Evolutionary conservation across 2,888 invertebrate genomes (phyloP).

Genomic region (Hanleya hanleyi): DNA sequence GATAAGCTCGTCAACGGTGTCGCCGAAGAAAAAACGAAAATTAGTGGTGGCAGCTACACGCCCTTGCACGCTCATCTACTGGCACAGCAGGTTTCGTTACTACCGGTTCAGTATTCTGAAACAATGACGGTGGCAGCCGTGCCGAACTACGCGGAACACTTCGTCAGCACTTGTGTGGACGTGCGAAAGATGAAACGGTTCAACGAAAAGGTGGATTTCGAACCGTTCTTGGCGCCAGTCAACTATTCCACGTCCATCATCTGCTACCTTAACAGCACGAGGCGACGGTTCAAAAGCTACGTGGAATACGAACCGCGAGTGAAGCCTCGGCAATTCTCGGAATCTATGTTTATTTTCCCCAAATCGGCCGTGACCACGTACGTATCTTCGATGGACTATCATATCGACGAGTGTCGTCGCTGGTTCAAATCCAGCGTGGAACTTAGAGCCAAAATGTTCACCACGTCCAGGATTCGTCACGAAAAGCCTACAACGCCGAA

Average conservation of each 20-base stretch:
- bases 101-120: conserved; percentile 36
- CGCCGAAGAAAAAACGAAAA: too few species aligned
- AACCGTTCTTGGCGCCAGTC: conserved; percentile 53
- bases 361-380: conserved; percentile 50
- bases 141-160: conserved; percentile 51
- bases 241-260: conserved; percentile 51
- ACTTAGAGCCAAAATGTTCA: conserved; percentile 61
- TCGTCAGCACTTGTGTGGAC: conserved; percentile 47
- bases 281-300: conserved; percentile 54
- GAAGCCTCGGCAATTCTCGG: conserved; percentile 54
- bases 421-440: conserved; percentile 66
- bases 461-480: conserved; percentile 41
- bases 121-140: conserved; percentile 51
- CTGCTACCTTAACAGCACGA: conserved; percentile 52
- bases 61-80: neutral
- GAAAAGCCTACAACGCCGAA: neutral
- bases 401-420: conserved; percentile 58
- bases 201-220: conserved; percentile 52
- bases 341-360: conserved; percentile 55
- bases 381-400: conserved; percentile 56
- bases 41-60: neutral
- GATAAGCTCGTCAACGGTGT: too few species aligned
- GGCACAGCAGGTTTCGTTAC: neutral
- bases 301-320: conserved; percentile 58
- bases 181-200: conserved; percentile 52